phyloP scores from a whole-genome alignment of 2,797 vertebrate genomes.

The Pangasius larnaudii region DNA sequence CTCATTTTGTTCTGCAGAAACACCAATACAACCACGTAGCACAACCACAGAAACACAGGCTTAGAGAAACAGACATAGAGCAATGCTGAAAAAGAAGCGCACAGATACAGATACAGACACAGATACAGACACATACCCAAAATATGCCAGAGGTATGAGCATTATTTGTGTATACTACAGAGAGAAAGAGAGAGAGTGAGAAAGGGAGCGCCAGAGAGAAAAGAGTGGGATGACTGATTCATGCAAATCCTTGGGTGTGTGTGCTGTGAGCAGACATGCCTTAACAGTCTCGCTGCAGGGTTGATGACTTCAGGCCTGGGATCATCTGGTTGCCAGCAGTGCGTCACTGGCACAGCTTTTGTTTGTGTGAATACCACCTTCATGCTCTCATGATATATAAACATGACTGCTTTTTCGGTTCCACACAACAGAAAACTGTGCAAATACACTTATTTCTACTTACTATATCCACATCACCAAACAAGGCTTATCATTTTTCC shows the following conservation, averaged over 20 bases:
- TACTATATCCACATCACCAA: background rate
- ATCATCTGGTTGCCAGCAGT: conserved; percentile 19
- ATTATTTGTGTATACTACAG: background rate
- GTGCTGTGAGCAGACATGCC: conserved; percentile 23
- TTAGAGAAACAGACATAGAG: background rate
- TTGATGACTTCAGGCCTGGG: conserved; percentile 26
- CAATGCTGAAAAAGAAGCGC: background rate
- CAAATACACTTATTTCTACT: conserved; percentile 21
- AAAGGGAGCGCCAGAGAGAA: background rate
- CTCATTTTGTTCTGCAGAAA: background rate
- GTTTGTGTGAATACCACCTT: conserved; percentile 10
- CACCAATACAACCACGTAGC: background rate
- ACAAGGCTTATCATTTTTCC: background rate
- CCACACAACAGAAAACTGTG: conserved; percentile 22
- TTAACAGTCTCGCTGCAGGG: conserved; percentile 11
- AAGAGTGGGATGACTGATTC: background rate
- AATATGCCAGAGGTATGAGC: background rate
- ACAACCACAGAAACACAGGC: background rate
- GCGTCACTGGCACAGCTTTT: background rate
- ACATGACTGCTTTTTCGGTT: background rate
- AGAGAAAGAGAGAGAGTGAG: background rate
- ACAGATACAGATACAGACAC: background rate
- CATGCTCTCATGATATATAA: background rate
- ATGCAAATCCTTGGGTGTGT: conserved; percentile 3
- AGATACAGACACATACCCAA: background rate